Conservation (phyloP, 2,888 invertebrate species). For the Cataglyphis livida region DNA sequence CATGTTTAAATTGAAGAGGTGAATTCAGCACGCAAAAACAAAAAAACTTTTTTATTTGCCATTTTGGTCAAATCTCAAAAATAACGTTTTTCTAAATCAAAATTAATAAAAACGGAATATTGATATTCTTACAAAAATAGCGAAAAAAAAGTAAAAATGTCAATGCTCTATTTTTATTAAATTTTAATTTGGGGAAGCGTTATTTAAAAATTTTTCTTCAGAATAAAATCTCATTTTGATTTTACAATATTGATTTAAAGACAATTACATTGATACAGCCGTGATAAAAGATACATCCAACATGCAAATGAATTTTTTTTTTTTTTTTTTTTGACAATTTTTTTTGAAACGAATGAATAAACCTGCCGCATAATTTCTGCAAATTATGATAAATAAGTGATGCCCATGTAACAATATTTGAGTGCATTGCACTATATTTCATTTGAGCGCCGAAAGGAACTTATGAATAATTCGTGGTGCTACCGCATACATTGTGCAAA, state of each 20-base stretch:
- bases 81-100: too few species aligned
- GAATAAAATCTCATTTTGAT: not conserved
- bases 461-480: conserved; percentile 55
- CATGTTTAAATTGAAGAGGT: too few species aligned
- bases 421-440: conserved; percentile 24
- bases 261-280: not conserved
- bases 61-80: too few species aligned
- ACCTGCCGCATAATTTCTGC: not conserved
- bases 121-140: too few species aligned
- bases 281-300: not conserved
- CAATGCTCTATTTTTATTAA: too few species aligned
- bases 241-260: not conserved
- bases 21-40: too few species aligned
- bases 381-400: conserved; percentile 47
- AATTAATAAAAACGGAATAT: too few species aligned
- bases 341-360: not conserved
- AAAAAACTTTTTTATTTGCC: too few species aligned
- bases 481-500: conserved; percentile 38
- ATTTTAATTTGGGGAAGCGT: too few species aligned
- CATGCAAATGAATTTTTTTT: not conserved
- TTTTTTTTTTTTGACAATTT: conserved; percentile 9
- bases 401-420: conserved; percentile 4
- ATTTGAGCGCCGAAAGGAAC: conserved; percentile 47
- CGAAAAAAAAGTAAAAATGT: too few species aligned
- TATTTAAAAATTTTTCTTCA: not conserved